Evolutionary conservation across 2,888 invertebrate species (phyloP).

Genomic region (Frankliniella fusca): DNA sequence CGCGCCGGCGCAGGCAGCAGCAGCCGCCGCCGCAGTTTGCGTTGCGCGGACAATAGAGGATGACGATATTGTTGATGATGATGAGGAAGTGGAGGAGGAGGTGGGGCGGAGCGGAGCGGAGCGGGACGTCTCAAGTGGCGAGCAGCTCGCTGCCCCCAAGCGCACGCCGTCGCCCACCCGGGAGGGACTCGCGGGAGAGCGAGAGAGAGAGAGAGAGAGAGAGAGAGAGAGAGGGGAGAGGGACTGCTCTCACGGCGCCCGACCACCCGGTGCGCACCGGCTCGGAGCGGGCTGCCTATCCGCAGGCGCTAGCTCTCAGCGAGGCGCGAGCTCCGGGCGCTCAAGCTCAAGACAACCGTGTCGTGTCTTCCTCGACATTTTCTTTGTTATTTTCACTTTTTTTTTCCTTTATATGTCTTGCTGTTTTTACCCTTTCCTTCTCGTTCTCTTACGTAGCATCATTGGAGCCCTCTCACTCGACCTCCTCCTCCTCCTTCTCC

Average conservation of each 20-base stretch:
- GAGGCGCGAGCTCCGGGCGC: too few species aligned
- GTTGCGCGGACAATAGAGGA: not conserved
- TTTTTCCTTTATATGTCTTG: too few species aligned
- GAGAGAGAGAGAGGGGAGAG: not conserved
- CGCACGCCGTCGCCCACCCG: not conserved
- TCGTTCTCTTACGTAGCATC: too few species aligned
- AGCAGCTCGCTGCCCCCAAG: not conserved
- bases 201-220: not conserved
- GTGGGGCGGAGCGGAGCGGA: not conserved
- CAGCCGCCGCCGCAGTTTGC: slow-evolving; percentile 20
- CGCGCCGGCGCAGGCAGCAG: not conserved
- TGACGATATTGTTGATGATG: slow-evolving; percentile 1
- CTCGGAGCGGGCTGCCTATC: too few species aligned
- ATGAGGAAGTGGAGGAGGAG: not conserved
- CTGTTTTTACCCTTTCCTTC: too few species aligned
- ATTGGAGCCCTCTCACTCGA: too few species aligned
- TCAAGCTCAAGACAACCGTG: too few species aligned
- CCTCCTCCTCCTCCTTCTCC: too few species aligned
- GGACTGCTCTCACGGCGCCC: not conserved
- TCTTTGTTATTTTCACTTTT: too few species aligned
- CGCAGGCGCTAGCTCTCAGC: too few species aligned
- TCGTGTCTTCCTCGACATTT: too few species aligned
- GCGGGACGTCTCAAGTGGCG: slow-evolving; percentile 1
- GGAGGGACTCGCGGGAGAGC: not conserved
- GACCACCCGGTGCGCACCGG: too few species aligned